Base-by-base conservation (phyloP, 2,113 vertebrate species). In the Mungos mungo region DNA sequence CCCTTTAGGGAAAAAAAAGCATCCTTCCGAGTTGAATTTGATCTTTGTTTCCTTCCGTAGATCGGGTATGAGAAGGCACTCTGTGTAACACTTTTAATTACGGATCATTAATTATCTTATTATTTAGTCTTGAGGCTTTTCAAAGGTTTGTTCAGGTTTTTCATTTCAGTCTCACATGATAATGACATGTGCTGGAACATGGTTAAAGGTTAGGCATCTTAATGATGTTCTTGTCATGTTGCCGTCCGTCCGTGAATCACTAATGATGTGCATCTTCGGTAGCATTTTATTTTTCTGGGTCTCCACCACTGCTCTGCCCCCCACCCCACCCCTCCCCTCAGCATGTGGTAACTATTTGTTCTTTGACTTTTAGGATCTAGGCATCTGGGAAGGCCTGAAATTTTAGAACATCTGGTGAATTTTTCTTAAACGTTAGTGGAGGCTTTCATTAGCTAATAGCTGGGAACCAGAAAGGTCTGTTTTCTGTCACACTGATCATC, bases 361-460 rank as follows among this genome's bases (percentile, higher is more conserved):
- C 88, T 88, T 96, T 92, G 93, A 68, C 72, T 96, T 93, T 84
- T 87, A 84, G 65, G 57, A 92, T 85, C 69, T 95, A 89, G 52
- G 41, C 60, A 72, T 74, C 86, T 83, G 95, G 50, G 80, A 95
- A 93, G 60, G 82, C 91, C 31, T 83, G 83, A 97, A 81, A 76
- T 88, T 92, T 97, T 92, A 97, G 95, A 98, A 89, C 69, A 94
- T 95, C 74, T 96, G 80, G 76, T 92, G 68, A 84, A 77, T 92
- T 93, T 97, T 93, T 81, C 81, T 90, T 83, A 68, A 95, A 96
- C 92, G 88, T 96, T 72, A 82, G 65, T 81, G 13, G 60, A 94
- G 66, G 89, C 69, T 97, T 97, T 94, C 29, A 86, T 54, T 96
- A 96, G 47, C 35, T 92, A 50, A 87, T 94, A 96, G 52, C 92